Conservation (phyloP, 2,888 invertebrate species). For the Temnothorax rugatulus region DNA sequence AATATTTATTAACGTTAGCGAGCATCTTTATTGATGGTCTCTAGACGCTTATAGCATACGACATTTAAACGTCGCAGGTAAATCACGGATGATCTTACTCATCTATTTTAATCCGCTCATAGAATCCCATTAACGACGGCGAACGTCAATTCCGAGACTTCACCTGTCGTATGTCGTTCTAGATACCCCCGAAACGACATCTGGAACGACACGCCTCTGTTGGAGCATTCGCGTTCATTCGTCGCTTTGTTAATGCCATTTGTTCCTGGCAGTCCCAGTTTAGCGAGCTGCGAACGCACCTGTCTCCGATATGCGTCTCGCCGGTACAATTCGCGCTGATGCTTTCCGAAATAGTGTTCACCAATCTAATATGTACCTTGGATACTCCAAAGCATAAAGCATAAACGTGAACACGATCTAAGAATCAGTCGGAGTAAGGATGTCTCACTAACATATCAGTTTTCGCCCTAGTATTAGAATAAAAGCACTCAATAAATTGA, state of each 20-base stretch:
- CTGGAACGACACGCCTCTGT: slow-evolving; percentile 23
- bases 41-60: not conserved
- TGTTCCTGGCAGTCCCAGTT: slow-evolving; percentile 32
- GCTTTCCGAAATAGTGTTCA: not conserved
- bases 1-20: not conserved
- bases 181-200: slow-evolving; percentile 39
- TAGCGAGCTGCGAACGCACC: slow-evolving; percentile 18
- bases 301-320: slow-evolving; percentile 29
- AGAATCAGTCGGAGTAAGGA: not conserved
- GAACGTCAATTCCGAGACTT: slow-evolving; percentile 31
- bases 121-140: slow-evolving; percentile 20
- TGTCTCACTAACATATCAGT: not conserved
- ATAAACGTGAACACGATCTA: not conserved
- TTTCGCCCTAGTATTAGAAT: not conserved
- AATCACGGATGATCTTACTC: slow-evolving; percentile 16
- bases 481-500: not conserved
- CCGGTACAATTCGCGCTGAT: slow-evolving; percentile 11
- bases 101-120: slow-evolving; percentile 26
- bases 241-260: slow-evolving; percentile 39
- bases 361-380: slow-evolving; percentile 14
- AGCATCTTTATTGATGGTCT: not conserved
- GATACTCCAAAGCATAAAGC: not conserved
- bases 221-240: slow-evolving; percentile 24
- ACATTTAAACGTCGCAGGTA: not conserved
- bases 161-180: slow-evolving; percentile 32